A percentile compares a stretch with the other conserved stretches of the same genome.
phyloP scores from a whole-genome alignment of 2,113 vertebrate species.

The Spea multiplicata region DNA sequence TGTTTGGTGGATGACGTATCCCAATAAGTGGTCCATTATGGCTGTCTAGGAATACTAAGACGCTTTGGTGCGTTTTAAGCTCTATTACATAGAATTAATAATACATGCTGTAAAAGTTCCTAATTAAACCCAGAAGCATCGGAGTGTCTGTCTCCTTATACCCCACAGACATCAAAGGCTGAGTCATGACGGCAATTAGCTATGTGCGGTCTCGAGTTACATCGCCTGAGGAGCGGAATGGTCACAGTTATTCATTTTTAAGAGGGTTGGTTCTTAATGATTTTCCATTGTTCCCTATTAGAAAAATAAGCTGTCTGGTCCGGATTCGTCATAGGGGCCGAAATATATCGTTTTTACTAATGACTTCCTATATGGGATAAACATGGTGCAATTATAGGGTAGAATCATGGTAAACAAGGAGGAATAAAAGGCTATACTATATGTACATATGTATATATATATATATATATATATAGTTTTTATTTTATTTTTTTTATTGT shows the following conservation, averaged over 20 bases:
- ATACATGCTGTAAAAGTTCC: slow-evolving; percentile 38
- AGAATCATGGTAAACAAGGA: too few species aligned
- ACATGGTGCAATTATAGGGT: too few species aligned
- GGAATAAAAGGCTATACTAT: too few species aligned
- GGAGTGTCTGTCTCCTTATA: slow-evolving; percentile 25
- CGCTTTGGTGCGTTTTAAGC: slow-evolving; percentile 31
- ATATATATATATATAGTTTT: too few species aligned
- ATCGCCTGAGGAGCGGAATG: slow-evolving; percentile 6
- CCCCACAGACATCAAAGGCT: slow-evolving; percentile 46
- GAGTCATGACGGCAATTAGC: slow-evolving; percentile 41
- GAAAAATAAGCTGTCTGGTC: slow-evolving; percentile 16
- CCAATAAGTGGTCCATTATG: slow-evolving; percentile 26
- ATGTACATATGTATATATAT: too few species aligned
- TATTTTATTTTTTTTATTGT: too few species aligned
- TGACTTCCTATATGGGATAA: too few species aligned
- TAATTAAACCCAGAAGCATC: slow-evolving; percentile 40
- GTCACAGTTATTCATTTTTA: slow-evolving; percentile 14
- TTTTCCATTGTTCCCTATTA: slow-evolving; percentile 3
- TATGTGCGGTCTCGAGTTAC: slow-evolving; percentile 1
- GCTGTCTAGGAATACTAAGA: slow-evolving; percentile 10
- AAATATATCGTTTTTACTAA: neutral
- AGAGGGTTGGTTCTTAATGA: slow-evolving; percentile 8
- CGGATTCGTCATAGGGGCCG: neutral
- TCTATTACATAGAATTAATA: slow-evolving; percentile 42
- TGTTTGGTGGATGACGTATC: too few species aligned